These are phyloP conservation scores for Timema podura DNA, from an alignment of 2,888 invertebrate species.

Conservation along the genomic window DNA sequence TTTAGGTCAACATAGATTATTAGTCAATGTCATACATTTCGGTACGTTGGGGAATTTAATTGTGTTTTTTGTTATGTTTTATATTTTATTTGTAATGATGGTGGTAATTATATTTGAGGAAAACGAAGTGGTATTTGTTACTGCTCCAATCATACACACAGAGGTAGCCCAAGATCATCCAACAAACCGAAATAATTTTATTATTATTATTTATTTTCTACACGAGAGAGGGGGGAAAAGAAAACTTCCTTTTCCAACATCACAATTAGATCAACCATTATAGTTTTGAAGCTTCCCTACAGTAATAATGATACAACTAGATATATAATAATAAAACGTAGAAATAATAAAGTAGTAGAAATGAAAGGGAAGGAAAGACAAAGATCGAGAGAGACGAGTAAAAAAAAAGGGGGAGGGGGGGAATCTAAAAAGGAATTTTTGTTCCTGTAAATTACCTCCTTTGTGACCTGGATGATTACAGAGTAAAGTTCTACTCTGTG, in stretches of 20 bases:
- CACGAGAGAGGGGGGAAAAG: too few species aligned
- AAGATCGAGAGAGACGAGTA: neutral
- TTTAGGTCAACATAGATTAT: too few species aligned
- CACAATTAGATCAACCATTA: slow-evolving; percentile 17
- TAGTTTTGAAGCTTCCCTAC: neutral
- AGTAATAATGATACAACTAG: slow-evolving; percentile 14
- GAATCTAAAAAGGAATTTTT: neutral
- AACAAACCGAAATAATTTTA: too few species aligned
- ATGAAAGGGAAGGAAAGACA: neutral
- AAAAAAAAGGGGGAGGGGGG: neutral
- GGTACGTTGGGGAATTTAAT: too few species aligned
- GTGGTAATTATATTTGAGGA: too few species aligned
- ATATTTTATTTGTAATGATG: too few species aligned
- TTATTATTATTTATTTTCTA: too few species aligned
- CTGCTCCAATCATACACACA: too few species aligned
- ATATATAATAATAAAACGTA: slow-evolving; percentile 17
- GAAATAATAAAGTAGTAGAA: slow-evolving; percentile 6
- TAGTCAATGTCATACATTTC: too few species aligned
- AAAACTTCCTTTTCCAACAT: neutral
- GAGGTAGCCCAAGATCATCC: too few species aligned
- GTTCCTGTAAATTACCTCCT: slow-evolving; percentile 14
- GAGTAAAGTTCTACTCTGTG: neutral
- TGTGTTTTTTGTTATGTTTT: too few species aligned
- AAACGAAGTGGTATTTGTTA: too few species aligned
- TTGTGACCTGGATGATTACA: slow-evolving; percentile 7